Evolutionary conservation across 2,888 invertebrate genomes (phyloP), one percentile per base, ranked within the genome.

Genomic region (Minunthozetes semirufus): DNA sequence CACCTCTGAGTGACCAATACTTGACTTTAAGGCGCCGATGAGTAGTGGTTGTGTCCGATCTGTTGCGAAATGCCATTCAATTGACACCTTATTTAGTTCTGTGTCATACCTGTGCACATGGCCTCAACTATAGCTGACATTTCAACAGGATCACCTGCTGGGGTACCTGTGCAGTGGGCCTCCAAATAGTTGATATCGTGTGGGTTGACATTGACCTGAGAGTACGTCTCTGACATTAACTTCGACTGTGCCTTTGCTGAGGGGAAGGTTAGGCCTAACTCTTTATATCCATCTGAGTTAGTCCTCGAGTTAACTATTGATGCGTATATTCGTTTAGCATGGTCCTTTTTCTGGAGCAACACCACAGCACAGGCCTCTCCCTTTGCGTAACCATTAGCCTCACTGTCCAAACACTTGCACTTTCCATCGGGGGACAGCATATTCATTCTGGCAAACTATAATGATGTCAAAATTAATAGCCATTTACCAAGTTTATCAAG

Each of bases 121-220:
- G 93, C 87, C 78, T 72, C 61, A 3, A 50, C 25, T 76, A 86
- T 84, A 29, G 84, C 82, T 79, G 85, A 84, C 22, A 84, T 81
- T 79, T 93, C 92, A 0, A 91, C 93, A 0, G 97, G 97, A 85
- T 98, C 98, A 15, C 98, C 95, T 50, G 90, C 90, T 86, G 95
- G 94, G 8, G 98, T 99, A 75, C 98, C 98, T 25, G 98, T 98
- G 74, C 98, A 98, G 84, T 99, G 98, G 72, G 96, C 94, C 84
- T 99, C 98, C 0, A 99, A 90, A 83, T 97, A 99, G 3, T 85
- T 86, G 0, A 99, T 92, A 75, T 91, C 89, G 72, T 85, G 83
- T 3, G 97, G 96, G 80, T 90, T 88, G 72, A 98, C 83, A 0
- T 89, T 88, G 46, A 88, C 88, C 84, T 94, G 93, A 6, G 85